Conservation (phyloP, 2,888 invertebrate genomes). For the Andrena flavipes region DNA sequence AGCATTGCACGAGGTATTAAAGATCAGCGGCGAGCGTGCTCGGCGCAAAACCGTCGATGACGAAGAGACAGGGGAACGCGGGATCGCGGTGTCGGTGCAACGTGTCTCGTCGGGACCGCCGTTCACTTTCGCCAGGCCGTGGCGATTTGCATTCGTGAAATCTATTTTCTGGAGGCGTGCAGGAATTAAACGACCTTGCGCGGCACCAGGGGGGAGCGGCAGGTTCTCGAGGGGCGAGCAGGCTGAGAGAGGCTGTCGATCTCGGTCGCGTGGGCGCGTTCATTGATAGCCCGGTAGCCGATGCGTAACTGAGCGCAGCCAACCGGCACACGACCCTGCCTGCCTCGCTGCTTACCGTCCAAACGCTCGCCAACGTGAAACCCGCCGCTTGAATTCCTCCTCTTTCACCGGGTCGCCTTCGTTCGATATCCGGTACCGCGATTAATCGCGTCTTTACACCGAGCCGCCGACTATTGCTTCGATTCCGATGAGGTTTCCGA, state of each 20-base stretch:
- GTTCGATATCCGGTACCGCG: conserved; percentile 15
- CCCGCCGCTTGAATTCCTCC: conserved; percentile 34
- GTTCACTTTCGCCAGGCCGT: conserved; percentile 56
- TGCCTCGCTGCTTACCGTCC: conserved; percentile 27
- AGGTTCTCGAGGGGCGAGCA: conserved; percentile 51
- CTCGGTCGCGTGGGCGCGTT: conserved; percentile 76
- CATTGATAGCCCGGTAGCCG: conserved; percentile 78
- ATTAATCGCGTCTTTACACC: conserved; percentile 15
- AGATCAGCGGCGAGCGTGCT: too few relatives aligned
- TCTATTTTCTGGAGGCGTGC: conserved; percentile 68
- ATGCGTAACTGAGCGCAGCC: conserved; percentile 72
- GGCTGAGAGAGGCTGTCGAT: conserved; percentile 63
- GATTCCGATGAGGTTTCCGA: not conserved
- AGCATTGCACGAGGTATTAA: too few relatives aligned
- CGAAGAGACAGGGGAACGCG: conserved; percentile 27
- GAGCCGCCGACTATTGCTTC: not conserved
- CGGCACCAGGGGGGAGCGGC: conserved; percentile 40
- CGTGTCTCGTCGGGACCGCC: conserved; percentile 36
- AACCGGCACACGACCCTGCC: conserved; percentile 61
- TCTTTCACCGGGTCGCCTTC: conserved; percentile 37
- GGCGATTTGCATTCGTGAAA: conserved; percentile 67
- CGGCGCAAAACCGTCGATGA: conserved; percentile 21
- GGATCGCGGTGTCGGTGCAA: conserved; percentile 12
- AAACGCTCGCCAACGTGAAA: conserved; percentile 32
- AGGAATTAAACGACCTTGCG: conserved; percentile 74